Base-by-base conservation (phyloP, 2,888 invertebrate species). In the Lagria hirta region DNA sequence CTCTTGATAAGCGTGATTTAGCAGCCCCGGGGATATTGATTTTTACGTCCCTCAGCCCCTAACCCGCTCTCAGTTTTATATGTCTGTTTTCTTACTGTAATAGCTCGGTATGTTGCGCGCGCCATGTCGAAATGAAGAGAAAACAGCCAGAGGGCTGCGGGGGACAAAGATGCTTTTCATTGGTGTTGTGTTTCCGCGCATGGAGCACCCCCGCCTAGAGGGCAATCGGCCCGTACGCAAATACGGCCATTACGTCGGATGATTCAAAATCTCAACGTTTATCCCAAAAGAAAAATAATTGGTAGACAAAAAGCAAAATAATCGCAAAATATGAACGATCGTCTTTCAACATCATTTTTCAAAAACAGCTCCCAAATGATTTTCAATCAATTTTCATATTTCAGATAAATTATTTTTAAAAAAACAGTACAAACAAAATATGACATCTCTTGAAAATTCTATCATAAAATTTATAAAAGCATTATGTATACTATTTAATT, bases 21-120 rank as follows among this genome's bases (percentile, higher is more conserved):
- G 82, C 81, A 81, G 82, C 82, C 81, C 81, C 80, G 80, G 75
- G 81, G 81, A 82, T 73, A 73, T 73, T 73, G 73, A 73, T 73
- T 73, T 74, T 73, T 73, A 70, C 71, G 71, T 68, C 70, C 69
- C 72, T 65, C 68, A 58, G 60, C 69, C 67, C 68, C 66, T 64
- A 66, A 66, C 69, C 68, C 69, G 64, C 71, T 66, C 70, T 68
- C 72, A 72, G 73, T 73, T 73, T 73, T 74, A 73, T 74, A 73
- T 73, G 73, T 75, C 74, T 75, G 74, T 74, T 74, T 74, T 75
- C 74, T 75, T 74, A 73, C 73, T 73, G 73, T 73, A 74, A 74
- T 74, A 73, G 73, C 73, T 73, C 69, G 70, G 68, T 66, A 65
- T 66, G 69, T 68, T 69, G 72, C 70, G 71, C 72, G 65, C 64